Conservation (phyloP, 2,888 invertebrate genomes). For the Drosophila suboccidentalis region DNA sequence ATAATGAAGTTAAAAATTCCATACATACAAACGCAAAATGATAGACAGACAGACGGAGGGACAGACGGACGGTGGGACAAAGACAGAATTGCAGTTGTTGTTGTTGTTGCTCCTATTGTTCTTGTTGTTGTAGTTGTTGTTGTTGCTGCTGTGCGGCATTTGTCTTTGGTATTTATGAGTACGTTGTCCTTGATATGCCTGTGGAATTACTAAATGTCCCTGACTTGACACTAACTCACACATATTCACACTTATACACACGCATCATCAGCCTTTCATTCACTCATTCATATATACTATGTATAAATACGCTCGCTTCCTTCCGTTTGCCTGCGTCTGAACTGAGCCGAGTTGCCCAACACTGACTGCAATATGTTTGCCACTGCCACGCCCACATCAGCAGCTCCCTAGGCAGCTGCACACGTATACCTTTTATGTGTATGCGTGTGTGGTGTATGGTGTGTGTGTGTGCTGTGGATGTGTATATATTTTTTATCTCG, state of each 20-base stretch:
- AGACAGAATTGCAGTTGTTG: conserved; percentile 49
- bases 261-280: conserved; percentile 64
- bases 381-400: conserved; percentile 59
- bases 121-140: conserved; percentile 32
- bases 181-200: conserved; percentile 82
- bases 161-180: conserved; percentile 82
- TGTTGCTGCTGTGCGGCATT: conserved; percentile 68
- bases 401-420: conserved; percentile 39
- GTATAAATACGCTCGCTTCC: conserved; percentile 43
- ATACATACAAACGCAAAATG: conserved; percentile 72
- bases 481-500: conserved; percentile 70
- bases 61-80: conserved; percentile 14
- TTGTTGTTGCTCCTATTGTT: not conserved
- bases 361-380: conserved; percentile 72
- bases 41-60: conserved; percentile 48
- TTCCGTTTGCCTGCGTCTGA: conserved; percentile 36
- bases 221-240: conserved; percentile 79
- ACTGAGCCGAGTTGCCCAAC: conserved; percentile 62
- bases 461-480: conserved; percentile 32
- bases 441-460: conserved; percentile 9
- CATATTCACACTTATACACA: conserved; percentile 31
- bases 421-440: conserved; percentile 42
- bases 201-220: conserved; percentile 82
- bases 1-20: conserved; percentile 82
- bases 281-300: conserved; percentile 53